These are phyloP conservation scores for Seira sanloemensis DNA, from an alignment of 2,888 invertebrate species.

Conservation along the genomic window DNA sequence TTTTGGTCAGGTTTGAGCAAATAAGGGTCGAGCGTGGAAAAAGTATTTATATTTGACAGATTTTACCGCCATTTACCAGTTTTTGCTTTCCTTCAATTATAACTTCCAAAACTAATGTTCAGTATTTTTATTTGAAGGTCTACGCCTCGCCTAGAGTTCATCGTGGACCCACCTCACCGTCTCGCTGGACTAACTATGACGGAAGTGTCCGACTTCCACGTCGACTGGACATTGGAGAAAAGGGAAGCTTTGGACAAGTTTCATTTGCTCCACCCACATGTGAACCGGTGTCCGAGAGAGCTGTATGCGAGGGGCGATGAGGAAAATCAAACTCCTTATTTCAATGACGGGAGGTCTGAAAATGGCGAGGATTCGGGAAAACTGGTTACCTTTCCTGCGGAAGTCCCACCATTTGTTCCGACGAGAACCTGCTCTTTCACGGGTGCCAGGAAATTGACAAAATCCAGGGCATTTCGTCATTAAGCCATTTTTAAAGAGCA, in stretches of 20 bases:
- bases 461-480: too few relatives aligned
- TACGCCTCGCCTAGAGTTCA: not conserved
- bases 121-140: too few relatives aligned
- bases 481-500: not conserved
- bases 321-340: not conserved
- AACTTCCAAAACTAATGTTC: too few relatives aligned
- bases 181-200: slow-evolving; percentile 14
- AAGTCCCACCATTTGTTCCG: not conserved
- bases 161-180: slow-evolving; percentile 4
- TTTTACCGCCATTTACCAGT: not conserved
- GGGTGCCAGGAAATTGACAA: too few relatives aligned
- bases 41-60: not conserved
- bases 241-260: slow-evolving; percentile 24
- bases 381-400: not conserved
- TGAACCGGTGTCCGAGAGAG: slow-evolving; percentile 17
- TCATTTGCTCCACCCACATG: slow-evolving; percentile 3
- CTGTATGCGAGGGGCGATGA: slow-evolving; percentile 7
- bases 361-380: not conserved
- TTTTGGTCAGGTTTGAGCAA: too few relatives aligned
- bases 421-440: not conserved
- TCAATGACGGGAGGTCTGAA: not conserved
- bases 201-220: slow-evolving; percentile 35
- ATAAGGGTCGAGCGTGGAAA: too few relatives aligned
- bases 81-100: not conserved
- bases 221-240: slow-evolving; percentile 31